phyloP scores from a whole-genome alignment of 2,888 invertebrate species.

The Acanthosepion lycidas region DNA sequence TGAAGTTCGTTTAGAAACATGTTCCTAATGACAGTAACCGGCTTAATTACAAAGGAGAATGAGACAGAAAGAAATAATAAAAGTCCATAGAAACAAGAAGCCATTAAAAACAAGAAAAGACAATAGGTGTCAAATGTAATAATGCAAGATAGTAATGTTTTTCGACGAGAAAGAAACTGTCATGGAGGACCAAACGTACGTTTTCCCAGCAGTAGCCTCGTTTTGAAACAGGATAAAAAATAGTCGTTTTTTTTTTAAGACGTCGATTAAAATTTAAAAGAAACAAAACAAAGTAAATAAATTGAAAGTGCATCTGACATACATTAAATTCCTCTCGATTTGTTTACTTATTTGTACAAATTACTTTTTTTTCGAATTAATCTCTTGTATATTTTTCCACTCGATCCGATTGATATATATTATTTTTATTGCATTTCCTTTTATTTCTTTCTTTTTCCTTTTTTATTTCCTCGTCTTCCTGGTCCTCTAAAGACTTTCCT shows the following conservation, averaged over 20 bases:
- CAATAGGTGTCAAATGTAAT: neutral
- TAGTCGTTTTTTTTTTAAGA: neutral
- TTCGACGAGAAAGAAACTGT: neutral
- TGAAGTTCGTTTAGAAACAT: neutral
- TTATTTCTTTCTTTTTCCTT: too few species aligned
- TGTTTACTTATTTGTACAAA: neutral
- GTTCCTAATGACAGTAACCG: neutral
- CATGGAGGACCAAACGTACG: neutral
- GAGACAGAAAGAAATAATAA: neutral
- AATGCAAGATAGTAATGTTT: neutral
- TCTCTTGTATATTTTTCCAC: neutral
- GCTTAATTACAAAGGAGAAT: neutral
- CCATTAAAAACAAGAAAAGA: neutral
- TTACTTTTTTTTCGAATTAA: neutral
- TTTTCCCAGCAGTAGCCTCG: neutral
- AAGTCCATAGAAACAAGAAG: neutral
- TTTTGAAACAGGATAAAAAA: neutral
- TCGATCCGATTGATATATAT: neutral
- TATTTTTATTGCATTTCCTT: too few species aligned
- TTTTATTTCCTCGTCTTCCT: too few species aligned
- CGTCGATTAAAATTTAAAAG: neutral
- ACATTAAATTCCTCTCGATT: neutral
- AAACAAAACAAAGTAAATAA: neutral
- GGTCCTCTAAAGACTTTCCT: too few species aligned
- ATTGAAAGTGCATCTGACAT: neutral